A percentile compares a stretch with the other conserved stretches of the same genome.
Conservation (phyloP, 2,113 vertebrate genomes). For the Oophaga pumilio region DNA sequence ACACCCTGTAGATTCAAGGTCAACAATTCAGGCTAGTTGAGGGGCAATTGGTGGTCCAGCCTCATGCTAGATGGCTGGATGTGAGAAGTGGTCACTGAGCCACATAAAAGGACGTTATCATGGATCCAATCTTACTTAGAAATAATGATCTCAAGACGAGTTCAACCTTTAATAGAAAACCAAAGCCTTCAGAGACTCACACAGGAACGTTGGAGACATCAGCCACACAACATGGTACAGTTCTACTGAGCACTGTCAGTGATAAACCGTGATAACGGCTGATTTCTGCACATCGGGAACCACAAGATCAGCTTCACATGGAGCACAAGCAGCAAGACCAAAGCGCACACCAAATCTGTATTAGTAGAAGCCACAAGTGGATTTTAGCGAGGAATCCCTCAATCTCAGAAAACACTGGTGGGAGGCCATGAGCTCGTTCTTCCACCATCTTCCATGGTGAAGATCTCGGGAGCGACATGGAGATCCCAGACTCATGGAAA, state of each 20-base stretch:
- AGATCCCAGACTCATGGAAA: background rate
- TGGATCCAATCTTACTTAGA: no score
- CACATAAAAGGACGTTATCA: no score
- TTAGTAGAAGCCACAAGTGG: background rate
- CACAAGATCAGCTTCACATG: background rate
- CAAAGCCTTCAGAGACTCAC: no score
- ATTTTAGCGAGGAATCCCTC: background rate
- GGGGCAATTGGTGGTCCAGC: no score
- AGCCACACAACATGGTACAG: background rate
- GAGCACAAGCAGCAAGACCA: no score
- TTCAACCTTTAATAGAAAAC: background rate
- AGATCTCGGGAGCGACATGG: background rate
- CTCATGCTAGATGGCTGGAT: no score
- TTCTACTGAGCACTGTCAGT: slow-evolving; percentile 52
- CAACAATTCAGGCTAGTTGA: no score
- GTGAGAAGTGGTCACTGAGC: no score
- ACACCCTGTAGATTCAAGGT: no score
- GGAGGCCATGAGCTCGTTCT: background rate
- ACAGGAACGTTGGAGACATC: no score
- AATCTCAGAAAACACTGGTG: background rate
- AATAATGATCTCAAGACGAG: no score
- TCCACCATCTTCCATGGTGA: background rate
- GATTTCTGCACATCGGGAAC: background rate
- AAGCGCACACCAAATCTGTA: background rate
- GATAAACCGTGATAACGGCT: slow-evolving; percentile 51